phyloP scores from a whole-genome alignment of 2,797 vertebrate genomes.

The Stomatorhinus walkeri region DNA sequence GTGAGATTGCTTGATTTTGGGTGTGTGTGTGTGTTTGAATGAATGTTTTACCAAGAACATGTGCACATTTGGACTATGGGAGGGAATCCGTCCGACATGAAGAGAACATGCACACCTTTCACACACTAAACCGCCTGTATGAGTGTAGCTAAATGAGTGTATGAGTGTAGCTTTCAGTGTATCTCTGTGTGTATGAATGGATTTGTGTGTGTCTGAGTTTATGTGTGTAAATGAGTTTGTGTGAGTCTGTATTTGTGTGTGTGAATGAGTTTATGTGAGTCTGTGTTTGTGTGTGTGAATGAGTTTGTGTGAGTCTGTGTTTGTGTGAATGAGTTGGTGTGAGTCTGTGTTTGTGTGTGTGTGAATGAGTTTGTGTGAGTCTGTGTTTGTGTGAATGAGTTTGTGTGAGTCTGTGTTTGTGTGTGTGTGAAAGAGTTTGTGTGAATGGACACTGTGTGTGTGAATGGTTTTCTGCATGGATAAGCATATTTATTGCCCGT shows the following conservation, averaged over 20 bases:
- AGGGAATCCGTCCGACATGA: not conserved
- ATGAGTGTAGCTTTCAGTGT: not conserved
- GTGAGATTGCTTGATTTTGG: not conserved
- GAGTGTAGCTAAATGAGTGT: not conserved
- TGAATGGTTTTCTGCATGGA: constrained; percentile 6
- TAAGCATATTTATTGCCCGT: not conserved
- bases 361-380: not conserved
- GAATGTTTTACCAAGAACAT: not conserved
- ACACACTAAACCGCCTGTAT: not conserved
- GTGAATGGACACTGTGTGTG: not conserved
- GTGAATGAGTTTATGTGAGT: not conserved
- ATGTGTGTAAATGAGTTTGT: not conserved
- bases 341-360: not conserved
- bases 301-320: not conserved
- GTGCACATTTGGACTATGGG: not conserved
- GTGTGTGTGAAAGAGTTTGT: not conserved
- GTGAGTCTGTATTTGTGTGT: not conserved
- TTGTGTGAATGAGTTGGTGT: not conserved
- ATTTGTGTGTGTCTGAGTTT: not conserved
- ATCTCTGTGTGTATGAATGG: not conserved
- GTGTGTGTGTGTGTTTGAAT: not conserved
- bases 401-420: not conserved
- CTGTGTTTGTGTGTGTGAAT: not conserved
- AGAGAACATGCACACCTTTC: not conserved
- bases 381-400: not conserved